A percentile compares a stretch with the other conserved stretches of the same genome.
Conservation (phyloP, 35 echinoderm and acorn worm genomes). For the Acanthaster planci region DNA sequence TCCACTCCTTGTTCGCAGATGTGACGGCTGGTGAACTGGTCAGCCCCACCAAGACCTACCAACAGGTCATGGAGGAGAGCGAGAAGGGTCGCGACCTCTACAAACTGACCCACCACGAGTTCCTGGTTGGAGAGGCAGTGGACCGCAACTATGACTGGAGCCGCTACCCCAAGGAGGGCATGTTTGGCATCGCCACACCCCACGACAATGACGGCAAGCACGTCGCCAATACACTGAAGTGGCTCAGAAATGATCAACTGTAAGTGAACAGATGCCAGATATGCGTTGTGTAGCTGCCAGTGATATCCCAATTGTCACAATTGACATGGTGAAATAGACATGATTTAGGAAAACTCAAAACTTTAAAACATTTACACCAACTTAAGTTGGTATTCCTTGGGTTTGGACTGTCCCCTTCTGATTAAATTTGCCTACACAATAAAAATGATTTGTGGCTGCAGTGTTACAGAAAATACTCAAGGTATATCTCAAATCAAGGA, state of each 20-base stretch:
- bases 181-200: slow-evolving; percentile 82
- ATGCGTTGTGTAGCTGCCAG: too few relatives aligned
- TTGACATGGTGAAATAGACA: too few relatives aligned
- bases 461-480: too few relatives aligned
- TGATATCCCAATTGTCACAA: too few relatives aligned
- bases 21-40: slow-evolving; percentile 92
- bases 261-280: slow-evolving; percentile 54
- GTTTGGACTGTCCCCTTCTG: too few relatives aligned
- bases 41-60: slow-evolving; percentile 74
- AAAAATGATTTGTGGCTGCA: too few relatives aligned
- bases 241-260: slow-evolving; percentile 85
- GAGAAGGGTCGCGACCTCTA: slow-evolving; percentile 81
- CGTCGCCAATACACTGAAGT: slow-evolving; percentile 75
- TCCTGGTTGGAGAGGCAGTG: slow-evolving; percentile 79
- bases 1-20: slow-evolving; percentile 49
- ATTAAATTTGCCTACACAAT: too few relatives aligned
- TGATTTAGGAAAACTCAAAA: too few relatives aligned
- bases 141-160: slow-evolving; percentile 95
- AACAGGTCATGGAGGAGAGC: slow-evolving; percentile 69
- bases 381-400: too few relatives aligned
- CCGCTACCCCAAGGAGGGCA: slow-evolving; percentile 77
- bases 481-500: too few relatives aligned
- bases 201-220: slow-evolving; percentile 95
- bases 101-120: slow-evolving; percentile 88
- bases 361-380: too few relatives aligned